Base-by-base conservation (phyloP, 2,113 vertebrate genomes). In the Hiodon alosoides region DNA sequence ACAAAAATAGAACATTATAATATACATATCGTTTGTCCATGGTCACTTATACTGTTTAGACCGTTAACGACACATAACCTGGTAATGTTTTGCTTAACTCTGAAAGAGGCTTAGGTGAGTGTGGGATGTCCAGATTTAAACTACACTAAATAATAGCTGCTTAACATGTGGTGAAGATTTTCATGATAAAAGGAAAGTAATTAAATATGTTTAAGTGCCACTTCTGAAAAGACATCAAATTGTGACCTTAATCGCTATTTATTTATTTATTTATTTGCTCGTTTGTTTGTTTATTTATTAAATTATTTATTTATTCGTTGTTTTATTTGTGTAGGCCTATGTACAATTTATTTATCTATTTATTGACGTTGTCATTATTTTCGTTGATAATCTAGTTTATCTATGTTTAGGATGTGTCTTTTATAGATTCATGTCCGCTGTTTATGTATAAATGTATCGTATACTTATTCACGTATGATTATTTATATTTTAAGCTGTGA, bases 401-500 rank as follows among this genome's bases (percentile, higher is more conserved):
- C 88, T 83, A 90, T 91, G 89, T 92, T 83, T 85, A 89, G 90
- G 89, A 89, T 91, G 90, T 75, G 78, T 91, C 90, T 89, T 93
- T 92, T 91, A 91, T 88, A 91, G 86, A 88, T 83, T 17, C 61
- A 74, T 80, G 88, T 88, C 85, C 76, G 54, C 69, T 68, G 59
- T 79, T 76, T 72, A 62, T 82, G 58, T 59, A 76, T 87, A 83
- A 82, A 88, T 85, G 86, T 86, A 86, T 87, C 55, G 80, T 83
- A 84, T 81, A 77, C 79, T 86, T 90, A 75, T 80, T 75, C 86
- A 85, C 92, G 87, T 91, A 89, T 83, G 86, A 85, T 90, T 92
- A 57, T 88, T 94, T 92, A 85, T 90, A 93, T 90, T 93, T 91
- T 91, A 92, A 91, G 74, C 90, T 95, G 93, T 96, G 88, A 89